Evolutionary conservation across 1,140 invertebrate genomes (phyloP).

Genomic region (Phymastichus coffea): DNA sequence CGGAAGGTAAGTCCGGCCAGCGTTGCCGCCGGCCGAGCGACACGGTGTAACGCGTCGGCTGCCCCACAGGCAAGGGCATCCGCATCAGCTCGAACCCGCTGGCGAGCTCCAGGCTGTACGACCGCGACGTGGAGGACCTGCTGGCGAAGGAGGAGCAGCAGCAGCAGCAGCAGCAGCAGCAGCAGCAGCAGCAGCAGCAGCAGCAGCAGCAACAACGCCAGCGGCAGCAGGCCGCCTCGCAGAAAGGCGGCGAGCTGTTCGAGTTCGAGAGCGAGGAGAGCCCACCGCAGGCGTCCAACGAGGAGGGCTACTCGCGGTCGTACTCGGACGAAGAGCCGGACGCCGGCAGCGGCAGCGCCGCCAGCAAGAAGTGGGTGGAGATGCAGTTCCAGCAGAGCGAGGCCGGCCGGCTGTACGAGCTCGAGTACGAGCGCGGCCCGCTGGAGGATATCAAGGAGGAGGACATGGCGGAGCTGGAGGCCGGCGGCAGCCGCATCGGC

Average conservation of each 20-base stretch:
- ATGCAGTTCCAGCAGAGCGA: slow-evolving; percentile 78
- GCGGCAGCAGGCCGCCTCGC: too few relatives aligned
- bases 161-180: slow-evolving; percentile 28
- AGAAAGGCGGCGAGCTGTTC: slow-evolving; percentile 60
- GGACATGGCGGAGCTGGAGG: slow-evolving; percentile 79
- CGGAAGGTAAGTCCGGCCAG: slow-evolving; percentile 60
- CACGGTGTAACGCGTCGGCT: too few relatives aligned
- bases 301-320: slow-evolving; percentile 54
- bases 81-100: slow-evolving; percentile 56
- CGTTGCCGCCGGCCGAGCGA: too few relatives aligned
- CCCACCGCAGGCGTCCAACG: slow-evolving; percentile 59
- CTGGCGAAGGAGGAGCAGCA: slow-evolving; percentile 47
- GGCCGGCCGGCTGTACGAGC: slow-evolving; percentile 66
- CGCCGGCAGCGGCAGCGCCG: slow-evolving; percentile 60
- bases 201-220: too few relatives aligned
- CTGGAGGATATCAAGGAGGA: slow-evolving; percentile 90
- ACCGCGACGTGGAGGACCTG: slow-evolving; percentile 74
- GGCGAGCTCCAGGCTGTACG: slow-evolving; percentile 62
- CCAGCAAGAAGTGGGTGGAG: slow-evolving; percentile 84
- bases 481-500: slow-evolving; percentile 74
- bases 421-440: slow-evolving; percentile 71
- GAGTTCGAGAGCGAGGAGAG: slow-evolving; percentile 78
- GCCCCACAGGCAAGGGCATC: slow-evolving; percentile 67
- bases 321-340: slow-evolving; percentile 59
- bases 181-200: too few relatives aligned